Base-by-base conservation (phyloP, 2,888 invertebrate species). In the Hylaea fasciaria region DNA sequence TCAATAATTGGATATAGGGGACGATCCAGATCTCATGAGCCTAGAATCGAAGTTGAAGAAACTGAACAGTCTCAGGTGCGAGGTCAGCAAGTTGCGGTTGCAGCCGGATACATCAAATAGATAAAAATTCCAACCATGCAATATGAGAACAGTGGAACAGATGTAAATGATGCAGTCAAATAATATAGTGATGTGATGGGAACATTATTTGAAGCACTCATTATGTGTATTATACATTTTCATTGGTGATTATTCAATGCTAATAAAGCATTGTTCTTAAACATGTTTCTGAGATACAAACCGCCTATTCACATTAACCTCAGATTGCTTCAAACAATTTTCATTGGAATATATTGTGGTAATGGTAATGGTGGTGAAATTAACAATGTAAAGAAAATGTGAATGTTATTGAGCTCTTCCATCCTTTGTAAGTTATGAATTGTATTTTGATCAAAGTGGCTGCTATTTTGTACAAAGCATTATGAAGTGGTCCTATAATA, bases 181-280 rank as follows among this genome's bases (percentile, higher is more conserved):
- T 17, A 22, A 51, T 45, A 47, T 12, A 37, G 11, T 7, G 11
- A 47, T 35, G 13, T 32, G 11, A n/a, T n/a, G 16, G 10, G 48
- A 53, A 58, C 35, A 58, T 58, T 58, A 44, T 48, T 53, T 58
- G 52, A 58, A 58, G 37, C 37, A 37, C 12, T 37, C 32, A 9
- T 9, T 32, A 32, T 22, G n/a, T 22, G 5, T 22, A 22, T 22
- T 22, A 22, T 2, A 22, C 22, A 22, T 22, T 22, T 22, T 22
- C 5, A 22, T 3, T 22, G 22, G 3, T 22, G 2, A 22, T 22
- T 22, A 22, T 22, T 22, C 5, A 5, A 3, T 22, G 22, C 22
- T 22, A 3, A 22, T 22, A 5, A 2, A 22, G 2, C 22, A 22
- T 22, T 22, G 10, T 7, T 10, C 9, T 32, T 7, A 0, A 32